These are phyloP conservation scores for Andrena bucephala DNA, from an alignment of 2,888 invertebrate species.

Conservation along the genomic window DNA sequence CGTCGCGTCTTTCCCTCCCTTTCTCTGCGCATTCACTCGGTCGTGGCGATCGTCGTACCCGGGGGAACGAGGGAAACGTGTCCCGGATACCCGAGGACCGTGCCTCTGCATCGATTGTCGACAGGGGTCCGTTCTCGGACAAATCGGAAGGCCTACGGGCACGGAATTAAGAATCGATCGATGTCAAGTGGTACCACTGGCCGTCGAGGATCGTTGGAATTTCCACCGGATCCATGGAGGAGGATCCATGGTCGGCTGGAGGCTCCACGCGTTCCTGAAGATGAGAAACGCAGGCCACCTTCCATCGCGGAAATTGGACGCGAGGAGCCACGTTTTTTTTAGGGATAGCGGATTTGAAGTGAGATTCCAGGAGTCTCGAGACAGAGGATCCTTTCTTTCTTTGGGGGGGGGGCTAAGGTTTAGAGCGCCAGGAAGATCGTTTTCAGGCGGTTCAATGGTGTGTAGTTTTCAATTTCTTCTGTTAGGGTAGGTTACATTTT, in stretches of 20 bases:
- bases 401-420: no score
- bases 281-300: conserved; percentile 13
- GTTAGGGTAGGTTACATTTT: no score
- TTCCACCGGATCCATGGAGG: not conserved
- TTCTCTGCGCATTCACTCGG: conserved; percentile 60
- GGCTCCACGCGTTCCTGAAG: conserved; percentile 13
- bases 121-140: conserved; percentile 41
- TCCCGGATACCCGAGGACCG: conserved; percentile 66
- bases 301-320: not conserved
- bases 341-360: not conserved
- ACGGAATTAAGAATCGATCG: conserved; percentile 46
- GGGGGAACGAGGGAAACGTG: conserved; percentile 66
- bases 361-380: no score
- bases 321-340: not conserved
- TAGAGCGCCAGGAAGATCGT: no score
- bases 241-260: not conserved
- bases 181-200: conserved; percentile 15
- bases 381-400: no score
- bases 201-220: conserved; percentile 12
- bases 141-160: conserved; percentile 58
- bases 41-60: conserved; percentile 64
- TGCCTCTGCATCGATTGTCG: conserved; percentile 65
- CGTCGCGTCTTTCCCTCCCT: conserved; percentile 44
- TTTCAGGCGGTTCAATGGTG: no score
- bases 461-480: no score